Base-by-base conservation (phyloP, 2,888 invertebrate species). In the Xanthia togata region DNA sequence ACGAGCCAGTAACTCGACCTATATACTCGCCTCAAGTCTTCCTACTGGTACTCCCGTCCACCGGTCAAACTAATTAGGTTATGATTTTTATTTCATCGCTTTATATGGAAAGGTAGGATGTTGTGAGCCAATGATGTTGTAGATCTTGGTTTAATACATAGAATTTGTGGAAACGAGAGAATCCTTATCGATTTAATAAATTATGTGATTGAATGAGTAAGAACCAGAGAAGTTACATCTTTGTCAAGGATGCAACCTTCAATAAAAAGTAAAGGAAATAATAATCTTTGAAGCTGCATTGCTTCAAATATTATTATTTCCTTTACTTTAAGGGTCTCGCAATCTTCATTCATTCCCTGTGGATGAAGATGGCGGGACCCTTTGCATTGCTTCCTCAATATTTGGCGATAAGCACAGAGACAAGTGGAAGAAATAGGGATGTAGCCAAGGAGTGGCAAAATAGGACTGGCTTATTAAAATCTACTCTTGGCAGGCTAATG, bases 1-100 rank as follows among this genome's bases (percentile, higher is more conserved):
- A 23, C 14, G 20, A 65, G 94, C 96, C 96, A 96, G 93, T 92
- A 76, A 85, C 92, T 93, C 96, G 96, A 96, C 96, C 96, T 95
- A 96, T 93, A 94, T 96, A 94, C 94, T 83, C 89, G 88, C 83
- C 89, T 88, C 88, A 80, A 85, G 92, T 93, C 96, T 95, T 95
- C 95, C 95, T 95, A 94, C 92, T 93, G 91, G 89, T 87, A 85
- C 82, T 88, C 90, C 88, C 89, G 89, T 89, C 89, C 83, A 89
- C 91, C 88, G 89, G 90, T 90, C 89, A 85, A 90, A 92, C 92
- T 92, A 94, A 94, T 94, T 93, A 92, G 93, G 93, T 94, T 91
- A 91, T 89, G 83, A 84, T 87, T 91, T 88, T 89, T 89, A 89
- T 91, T 92, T 90, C 89, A 90, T 85, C 86, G 84, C 92, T 92